phyloP scores from a whole-genome alignment of 1,140 invertebrate genomes.

The Drosophila micromelanica region DNA sequence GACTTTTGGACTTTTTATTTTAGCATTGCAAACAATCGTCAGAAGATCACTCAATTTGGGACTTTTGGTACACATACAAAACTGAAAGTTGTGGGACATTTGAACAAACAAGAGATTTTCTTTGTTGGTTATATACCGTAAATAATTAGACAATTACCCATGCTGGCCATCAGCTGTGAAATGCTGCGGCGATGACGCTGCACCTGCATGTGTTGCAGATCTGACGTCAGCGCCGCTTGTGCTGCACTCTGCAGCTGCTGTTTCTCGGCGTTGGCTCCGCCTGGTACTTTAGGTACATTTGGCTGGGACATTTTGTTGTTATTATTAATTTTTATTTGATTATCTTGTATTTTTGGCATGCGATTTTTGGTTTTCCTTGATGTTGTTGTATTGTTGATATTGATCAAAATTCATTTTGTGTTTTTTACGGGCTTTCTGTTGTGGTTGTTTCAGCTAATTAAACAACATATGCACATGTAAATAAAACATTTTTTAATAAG shows the following conservation, averaged over 20 bases:
- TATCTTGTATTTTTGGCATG: slow-evolving; percentile 58
- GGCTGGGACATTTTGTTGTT: slow-evolving; percentile 25
- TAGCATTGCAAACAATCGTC: not conserved
- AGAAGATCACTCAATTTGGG: not conserved
- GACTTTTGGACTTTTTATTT: too few species aligned
- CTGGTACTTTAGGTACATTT: slow-evolving; percentile 10
- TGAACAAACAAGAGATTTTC: not conserved
- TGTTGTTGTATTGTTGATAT: slow-evolving; percentile 10
- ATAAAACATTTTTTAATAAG: slow-evolving; percentile 31
- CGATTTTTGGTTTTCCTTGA: slow-evolving; percentile 47
- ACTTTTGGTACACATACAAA: not conserved
- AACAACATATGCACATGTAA: slow-evolving; percentile 46
- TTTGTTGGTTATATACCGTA: too few species aligned
- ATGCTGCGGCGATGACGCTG: slow-evolving; percentile 83
- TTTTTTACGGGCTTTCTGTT: slow-evolving; percentile 29
- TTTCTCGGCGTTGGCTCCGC: slow-evolving; percentile 23
- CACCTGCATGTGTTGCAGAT: slow-evolving; percentile 50
- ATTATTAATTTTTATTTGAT: slow-evolving; percentile 18
- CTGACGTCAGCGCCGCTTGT: slow-evolving; percentile 22
- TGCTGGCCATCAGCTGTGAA: slow-evolving; percentile 81
- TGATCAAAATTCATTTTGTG: slow-evolving; percentile 40
- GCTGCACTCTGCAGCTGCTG: slow-evolving; percentile 37
- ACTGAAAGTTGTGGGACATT: not conserved
- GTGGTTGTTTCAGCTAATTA: slow-evolving; percentile 46
- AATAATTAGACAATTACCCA: slow-evolving; percentile 79